Conservation (phyloP, 1,140 invertebrate species). For the Mylabris phalerata region DNA sequence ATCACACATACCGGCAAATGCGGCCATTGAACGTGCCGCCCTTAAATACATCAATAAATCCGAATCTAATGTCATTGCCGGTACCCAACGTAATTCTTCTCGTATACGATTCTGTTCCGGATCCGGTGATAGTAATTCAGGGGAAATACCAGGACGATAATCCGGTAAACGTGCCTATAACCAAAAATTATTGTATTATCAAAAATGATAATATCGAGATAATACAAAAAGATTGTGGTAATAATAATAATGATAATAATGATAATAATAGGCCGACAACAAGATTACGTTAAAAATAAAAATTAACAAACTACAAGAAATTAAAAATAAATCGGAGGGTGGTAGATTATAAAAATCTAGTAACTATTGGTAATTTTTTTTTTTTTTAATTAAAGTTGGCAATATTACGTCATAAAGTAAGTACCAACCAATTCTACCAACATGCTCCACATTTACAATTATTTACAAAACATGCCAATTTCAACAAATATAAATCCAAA, state of each 20-base stretch:
- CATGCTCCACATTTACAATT: constrained; percentile 13
- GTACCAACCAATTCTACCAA: constrained; percentile 22
- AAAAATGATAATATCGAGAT: too few relatives aligned
- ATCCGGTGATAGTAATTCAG: constrained; percentile 61
- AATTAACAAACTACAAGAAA: constrained; percentile 4
- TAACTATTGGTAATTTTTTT: constrained; percentile 10
- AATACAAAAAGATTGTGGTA: too few relatives aligned
- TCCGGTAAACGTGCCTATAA: constrained; percentile 69
- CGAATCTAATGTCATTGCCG: constrained; percentile 81
- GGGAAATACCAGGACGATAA: constrained; percentile 63
- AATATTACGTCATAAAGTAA: constrained; percentile 1
- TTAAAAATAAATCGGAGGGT: background rate
- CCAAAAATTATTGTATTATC: too few relatives aligned
- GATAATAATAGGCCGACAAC: constrained; percentile 10
- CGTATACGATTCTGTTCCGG: constrained; percentile 65
- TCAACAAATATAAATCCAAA: background rate
- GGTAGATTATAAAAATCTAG: constrained; percentile 7
- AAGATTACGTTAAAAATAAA: constrained; percentile 6
- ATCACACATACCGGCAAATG: constrained; percentile 95
- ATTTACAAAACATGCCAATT: constrained; percentile 25
- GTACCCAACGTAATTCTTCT: constrained; percentile 90
- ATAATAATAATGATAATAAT: background rate
- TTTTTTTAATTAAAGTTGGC: too few relatives aligned
- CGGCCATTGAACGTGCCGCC: constrained; percentile 91
- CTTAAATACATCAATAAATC: constrained; percentile 96